A percentile compares a stretch with the other conserved stretches of the same genome.
phyloP scores from a whole-genome alignment of 2,888 invertebrate species.

The Tyria jacobaeae region DNA sequence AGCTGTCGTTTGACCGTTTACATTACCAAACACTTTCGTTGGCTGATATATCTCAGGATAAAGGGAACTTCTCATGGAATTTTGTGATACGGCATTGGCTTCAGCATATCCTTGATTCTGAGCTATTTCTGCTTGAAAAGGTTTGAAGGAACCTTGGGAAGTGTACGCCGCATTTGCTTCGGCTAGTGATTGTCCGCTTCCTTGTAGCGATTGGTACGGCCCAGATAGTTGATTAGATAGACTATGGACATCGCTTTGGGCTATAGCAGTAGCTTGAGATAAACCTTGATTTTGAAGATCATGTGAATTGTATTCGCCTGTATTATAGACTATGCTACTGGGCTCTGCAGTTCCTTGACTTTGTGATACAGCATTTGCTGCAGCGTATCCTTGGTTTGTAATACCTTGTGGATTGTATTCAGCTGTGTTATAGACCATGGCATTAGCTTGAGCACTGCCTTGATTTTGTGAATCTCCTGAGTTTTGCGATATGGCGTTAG shows the following conservation, averaged over 20 bases:
- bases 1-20: not conserved
- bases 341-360: slow-evolving; percentile 1
- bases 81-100: slow-evolving; percentile 14
- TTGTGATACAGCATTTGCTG: not conserved
- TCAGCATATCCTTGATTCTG: slow-evolving; percentile 16
- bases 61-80: not conserved
- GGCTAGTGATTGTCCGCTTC: not conserved
- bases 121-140: not conserved
- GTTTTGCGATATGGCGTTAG: slow-evolving; percentile 1
- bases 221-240: not conserved
- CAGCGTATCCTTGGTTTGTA: slow-evolving; percentile 5
- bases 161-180: not conserved
- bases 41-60: slow-evolving; percentile 11
- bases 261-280: slow-evolving; percentile 4
- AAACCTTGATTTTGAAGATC: not conserved
- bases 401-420: not conserved
- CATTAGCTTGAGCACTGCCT: not conserved
- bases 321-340: not conserved
- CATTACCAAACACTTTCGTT: slow-evolving; percentile 10
- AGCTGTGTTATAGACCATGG: not conserved
- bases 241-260: not conserved
- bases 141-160: not conserved
- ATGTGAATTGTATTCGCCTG: not conserved
- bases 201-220: slow-evolving; percentile 3
- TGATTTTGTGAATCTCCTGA: not conserved